Percentiles rank a stretch among this genome's conserved stretches.
phyloP scores from a whole-genome alignment of 2,797 vertebrate genomes.

The Tapirus indicus region DNA sequence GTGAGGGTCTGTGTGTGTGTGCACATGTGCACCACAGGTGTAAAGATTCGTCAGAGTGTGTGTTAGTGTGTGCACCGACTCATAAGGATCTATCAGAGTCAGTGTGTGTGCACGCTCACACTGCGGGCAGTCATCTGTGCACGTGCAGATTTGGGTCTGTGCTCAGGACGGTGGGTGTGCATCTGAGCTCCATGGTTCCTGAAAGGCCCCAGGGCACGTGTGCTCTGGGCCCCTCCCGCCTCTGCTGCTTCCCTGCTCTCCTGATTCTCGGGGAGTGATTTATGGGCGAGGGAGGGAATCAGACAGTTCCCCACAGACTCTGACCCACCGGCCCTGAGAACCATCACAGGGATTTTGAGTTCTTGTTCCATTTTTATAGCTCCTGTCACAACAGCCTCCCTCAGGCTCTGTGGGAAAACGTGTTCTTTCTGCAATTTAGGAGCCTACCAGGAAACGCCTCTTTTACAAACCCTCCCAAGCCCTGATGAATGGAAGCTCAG shows the following conservation, averaged over 20 bases:
- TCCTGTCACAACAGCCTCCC: not conserved
- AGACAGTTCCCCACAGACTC: not conserved
- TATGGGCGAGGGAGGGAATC: not conserved
- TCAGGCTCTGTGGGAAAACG: not conserved
- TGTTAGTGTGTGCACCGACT: not conserved
- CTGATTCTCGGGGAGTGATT: not conserved
- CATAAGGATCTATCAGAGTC: not conserved
- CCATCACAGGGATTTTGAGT: not conserved
- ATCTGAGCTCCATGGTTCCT: not conserved
- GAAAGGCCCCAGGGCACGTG: not conserved
- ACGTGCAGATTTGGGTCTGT: rapidly evolving
- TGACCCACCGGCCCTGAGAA: not conserved
- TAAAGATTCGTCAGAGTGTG: not conserved
- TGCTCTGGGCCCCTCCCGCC: rapidly evolving
- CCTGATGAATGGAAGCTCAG: not conserved
- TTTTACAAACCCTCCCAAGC: too few species aligned
- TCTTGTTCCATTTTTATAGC: rapidly evolving
- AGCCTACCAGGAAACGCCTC: not conserved
- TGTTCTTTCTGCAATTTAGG: not conserved
- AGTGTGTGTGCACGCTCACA: not conserved
- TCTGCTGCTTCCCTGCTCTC: not conserved
- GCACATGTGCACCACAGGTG: not conserved
- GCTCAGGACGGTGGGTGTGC: rapidly evolving
- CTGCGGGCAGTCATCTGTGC: rapidly evolving
- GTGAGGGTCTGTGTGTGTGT: not conserved